phyloP scores from a whole-genome alignment of 2,113 vertebrate genomes.

The Brachypodius melanocephalos region DNA sequence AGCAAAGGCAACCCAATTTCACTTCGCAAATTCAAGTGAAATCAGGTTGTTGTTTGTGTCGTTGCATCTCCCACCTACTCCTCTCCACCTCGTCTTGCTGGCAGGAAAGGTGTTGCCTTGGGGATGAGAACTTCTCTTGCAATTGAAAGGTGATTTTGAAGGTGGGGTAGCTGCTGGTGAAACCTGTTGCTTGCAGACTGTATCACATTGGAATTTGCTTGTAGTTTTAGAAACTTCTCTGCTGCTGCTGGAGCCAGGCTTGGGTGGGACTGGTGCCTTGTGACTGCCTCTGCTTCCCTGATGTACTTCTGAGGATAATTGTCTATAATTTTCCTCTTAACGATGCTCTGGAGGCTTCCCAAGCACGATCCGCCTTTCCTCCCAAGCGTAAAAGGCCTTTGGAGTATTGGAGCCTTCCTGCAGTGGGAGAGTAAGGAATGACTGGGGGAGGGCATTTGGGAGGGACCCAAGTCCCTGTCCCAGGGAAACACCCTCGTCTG shows the following conservation, averaged over 20 bases:
- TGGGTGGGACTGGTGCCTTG: neutral
- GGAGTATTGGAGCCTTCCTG: neutral
- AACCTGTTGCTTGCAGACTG: neutral
- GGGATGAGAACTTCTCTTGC: neutral
- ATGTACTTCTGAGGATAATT: neutral
- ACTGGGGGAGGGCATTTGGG: neutral
- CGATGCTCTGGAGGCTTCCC: neutral
- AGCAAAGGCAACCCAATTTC: neutral
- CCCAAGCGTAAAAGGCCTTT: neutral
- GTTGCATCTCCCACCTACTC: neutral
- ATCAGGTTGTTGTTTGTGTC: accelerated
- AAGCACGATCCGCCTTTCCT: accelerated
- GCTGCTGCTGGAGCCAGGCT: neutral
- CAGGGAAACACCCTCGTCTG: accelerated
- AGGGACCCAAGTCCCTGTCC: neutral
- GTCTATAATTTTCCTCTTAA: slow-evolving; percentile 4
- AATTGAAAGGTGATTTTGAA: neutral
- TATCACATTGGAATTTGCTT: neutral
- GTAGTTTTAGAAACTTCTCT: neutral
- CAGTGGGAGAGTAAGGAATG: accelerated
- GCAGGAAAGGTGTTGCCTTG: neutral
- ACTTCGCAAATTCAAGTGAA: neutral
- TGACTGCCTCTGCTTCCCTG: neutral
- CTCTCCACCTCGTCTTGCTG: neutral
- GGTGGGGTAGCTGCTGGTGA: neutral